These are phyloP conservation scores for Tetrao urogallus DNA, from an alignment of 2,113 vertebrate genomes.

Conservation along the genomic window DNA sequence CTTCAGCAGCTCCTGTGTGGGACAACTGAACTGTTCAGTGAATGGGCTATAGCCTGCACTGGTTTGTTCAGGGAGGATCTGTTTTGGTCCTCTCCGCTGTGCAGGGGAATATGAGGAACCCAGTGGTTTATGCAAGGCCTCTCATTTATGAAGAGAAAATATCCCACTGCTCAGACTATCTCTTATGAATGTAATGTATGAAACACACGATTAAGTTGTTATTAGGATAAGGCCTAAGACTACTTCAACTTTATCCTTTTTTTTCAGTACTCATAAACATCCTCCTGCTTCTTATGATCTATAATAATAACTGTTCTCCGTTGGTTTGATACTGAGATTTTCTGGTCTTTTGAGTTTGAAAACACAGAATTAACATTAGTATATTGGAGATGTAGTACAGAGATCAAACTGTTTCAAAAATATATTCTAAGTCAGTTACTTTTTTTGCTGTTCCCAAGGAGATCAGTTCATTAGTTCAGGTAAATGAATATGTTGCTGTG, in stretches of 20 bases:
- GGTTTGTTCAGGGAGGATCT: accelerated
- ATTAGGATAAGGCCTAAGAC: not conserved
- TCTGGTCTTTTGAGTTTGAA: not conserved
- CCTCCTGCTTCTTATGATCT: not conserved
- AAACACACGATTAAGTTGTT: conserved; percentile 24
- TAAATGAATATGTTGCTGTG: not conserved
- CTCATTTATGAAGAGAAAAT: not conserved
- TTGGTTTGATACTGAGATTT: not conserved
- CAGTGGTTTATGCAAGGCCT: accelerated
- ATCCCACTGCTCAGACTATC: not conserved
- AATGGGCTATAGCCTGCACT: not conserved
- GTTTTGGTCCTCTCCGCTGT: accelerated
- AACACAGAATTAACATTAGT: not conserved
- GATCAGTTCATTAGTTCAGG: not conserved
- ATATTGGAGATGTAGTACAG: not conserved
- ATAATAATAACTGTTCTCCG: not conserved
- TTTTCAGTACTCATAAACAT: not conserved
- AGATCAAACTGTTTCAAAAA: not conserved
- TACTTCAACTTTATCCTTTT: not conserved
- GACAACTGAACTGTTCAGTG: not conserved
- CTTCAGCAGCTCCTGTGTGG: not conserved
- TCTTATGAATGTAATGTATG: not conserved
- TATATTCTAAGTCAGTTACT: not conserved
- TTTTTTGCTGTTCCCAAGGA: not conserved
- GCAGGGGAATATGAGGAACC: not conserved